A percentile compares a stretch with the other conserved stretches of the same genome.
Evolutionary conservation across 2,113 vertebrate species (phyloP).

Genomic region (Siniperca knerii): DNA sequence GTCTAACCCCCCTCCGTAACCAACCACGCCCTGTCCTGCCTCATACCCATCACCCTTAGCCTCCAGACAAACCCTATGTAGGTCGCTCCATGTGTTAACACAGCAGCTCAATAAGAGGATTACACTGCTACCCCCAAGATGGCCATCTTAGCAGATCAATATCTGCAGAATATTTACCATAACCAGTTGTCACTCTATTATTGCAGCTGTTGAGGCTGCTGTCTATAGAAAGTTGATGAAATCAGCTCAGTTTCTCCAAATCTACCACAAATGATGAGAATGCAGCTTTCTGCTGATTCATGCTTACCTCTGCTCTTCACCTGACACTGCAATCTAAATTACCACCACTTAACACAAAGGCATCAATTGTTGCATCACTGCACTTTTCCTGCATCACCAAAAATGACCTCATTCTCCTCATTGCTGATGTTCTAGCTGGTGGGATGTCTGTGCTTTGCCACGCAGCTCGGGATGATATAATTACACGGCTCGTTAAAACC

Average conservation of each 20-base stretch:
- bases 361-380: conserved; percentile 25
- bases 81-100: conserved; percentile 76
- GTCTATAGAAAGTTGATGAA: conserved; percentile 4
- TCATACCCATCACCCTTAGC: conserved; percentile 63
- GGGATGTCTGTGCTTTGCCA: conserved; percentile 29
- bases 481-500: conserved; percentile 44
- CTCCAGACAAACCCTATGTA: conserved; percentile 74
- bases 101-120: conserved; percentile 80
- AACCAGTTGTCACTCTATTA: not conserved
- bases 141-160: conserved; percentile 55
- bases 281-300: conserved; percentile 40
- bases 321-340: conserved; percentile 23
- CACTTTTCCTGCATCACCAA: conserved; percentile 12
- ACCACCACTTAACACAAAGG: conserved; percentile 19
- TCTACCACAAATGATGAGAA: not conserved
- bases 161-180: conserved; percentile 31
- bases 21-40: conserved; percentile 34
- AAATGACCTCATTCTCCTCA: conserved; percentile 35
- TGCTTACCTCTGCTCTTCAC: conserved; percentile 12
- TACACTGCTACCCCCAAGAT: conserved; percentile 67
- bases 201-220: not conserved
- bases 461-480: conserved; percentile 36
- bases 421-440: conserved; percentile 32
- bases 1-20: conserved; percentile 9
- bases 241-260: conserved; percentile 3